Evolutionary conservation across 2,888 invertebrate genomes (phyloP).

Genomic region (Protonemura montana): DNA sequence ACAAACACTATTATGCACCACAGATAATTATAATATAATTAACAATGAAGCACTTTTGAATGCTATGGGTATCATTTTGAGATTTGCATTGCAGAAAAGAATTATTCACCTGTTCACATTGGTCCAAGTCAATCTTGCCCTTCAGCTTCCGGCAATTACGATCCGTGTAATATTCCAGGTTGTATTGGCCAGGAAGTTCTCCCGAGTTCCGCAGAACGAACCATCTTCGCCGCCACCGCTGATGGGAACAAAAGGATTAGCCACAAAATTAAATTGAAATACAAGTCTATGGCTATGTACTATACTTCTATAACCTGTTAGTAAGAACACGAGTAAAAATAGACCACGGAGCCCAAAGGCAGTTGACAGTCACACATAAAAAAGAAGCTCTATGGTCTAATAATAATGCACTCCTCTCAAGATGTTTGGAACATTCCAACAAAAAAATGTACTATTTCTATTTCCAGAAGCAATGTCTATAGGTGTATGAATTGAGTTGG

Average conservation of each 20-base stretch:
- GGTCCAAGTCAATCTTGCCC: conserved; percentile 91
- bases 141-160: conserved; percentile 83
- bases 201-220: conserved; percentile 91
- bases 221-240: conserved; percentile 97
- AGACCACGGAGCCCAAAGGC: background rate
- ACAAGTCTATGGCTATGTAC: background rate
- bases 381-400: background rate
- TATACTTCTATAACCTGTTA: background rate
- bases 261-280: background rate
- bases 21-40: too few species aligned
- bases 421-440: background rate
- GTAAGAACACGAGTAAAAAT: too few species aligned
- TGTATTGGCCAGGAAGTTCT: conserved; percentile 92
- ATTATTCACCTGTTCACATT: conserved; percentile 85
- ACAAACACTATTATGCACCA: background rate
- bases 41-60: background rate
- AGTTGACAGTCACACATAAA: background rate
- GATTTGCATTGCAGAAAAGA: conserved; percentile 47
- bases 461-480: background rate
- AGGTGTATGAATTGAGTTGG: too few species aligned
- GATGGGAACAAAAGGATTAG: conserved; percentile 50
- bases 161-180: conserved; percentile 93
- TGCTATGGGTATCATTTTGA: background rate
- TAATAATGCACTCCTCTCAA: background rate
- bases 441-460: background rate